A percentile compares a stretch with the other conserved stretches of the same genome.
Evolutionary conservation across 2,113 vertebrate genomes (phyloP).

Genomic region (Genyomyrus donnyi): DNA sequence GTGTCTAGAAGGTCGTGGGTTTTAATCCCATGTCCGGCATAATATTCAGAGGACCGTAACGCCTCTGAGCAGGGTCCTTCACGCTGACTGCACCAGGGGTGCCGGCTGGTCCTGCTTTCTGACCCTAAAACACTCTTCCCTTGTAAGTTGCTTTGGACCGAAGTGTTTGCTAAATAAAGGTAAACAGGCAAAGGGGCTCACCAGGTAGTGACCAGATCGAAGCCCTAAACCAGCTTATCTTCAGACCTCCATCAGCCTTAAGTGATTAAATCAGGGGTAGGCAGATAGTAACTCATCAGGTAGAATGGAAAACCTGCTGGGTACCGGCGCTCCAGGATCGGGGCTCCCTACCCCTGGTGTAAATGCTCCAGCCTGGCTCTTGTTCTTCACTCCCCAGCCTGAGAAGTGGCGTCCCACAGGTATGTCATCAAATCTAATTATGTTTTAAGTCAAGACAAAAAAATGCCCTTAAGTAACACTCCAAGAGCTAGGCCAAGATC

Average conservation of each 20-base stretch:
- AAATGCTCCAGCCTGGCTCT: background rate
- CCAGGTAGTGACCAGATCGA: background rate
- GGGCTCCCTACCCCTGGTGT: background rate
- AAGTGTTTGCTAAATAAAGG: background rate
- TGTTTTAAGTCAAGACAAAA: background rate
- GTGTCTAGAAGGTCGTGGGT: background rate
- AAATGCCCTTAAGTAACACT: background rate
- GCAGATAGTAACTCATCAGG: background rate
- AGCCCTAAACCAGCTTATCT: background rate
- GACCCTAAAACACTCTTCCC: background rate
- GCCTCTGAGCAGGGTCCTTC: background rate
- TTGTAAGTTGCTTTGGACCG: background rate
- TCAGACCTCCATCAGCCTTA: background rate
- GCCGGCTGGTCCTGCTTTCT: background rate
- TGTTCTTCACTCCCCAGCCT: background rate
- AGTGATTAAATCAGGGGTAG: background rate
- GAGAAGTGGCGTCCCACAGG: background rate
- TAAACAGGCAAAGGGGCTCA: background rate
- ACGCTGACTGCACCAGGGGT: background rate
- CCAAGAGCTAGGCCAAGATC: background rate
- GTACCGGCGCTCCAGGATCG: background rate
- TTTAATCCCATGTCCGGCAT: background rate
- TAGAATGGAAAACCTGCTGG: background rate
- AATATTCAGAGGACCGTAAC: background rate
- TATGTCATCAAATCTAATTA: background rate